Base-by-base conservation (phyloP, 2,797 vertebrate genomes). In the Morelia viridis region DNA sequence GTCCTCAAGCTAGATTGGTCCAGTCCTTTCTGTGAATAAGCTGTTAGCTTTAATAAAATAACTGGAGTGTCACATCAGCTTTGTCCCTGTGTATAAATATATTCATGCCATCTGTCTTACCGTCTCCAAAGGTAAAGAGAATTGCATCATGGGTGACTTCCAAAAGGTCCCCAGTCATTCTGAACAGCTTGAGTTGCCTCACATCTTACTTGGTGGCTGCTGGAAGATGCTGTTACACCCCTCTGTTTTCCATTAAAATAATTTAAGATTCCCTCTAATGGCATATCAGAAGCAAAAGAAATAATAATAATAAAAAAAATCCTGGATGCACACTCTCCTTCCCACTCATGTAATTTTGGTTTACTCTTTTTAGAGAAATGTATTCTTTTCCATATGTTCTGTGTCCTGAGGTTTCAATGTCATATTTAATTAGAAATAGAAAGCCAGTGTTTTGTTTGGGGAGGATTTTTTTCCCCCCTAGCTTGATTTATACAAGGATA, bases 81-180 rank as follows among this genome's bases (percentile, higher is more conserved):
- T 89, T 92, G 96, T 95, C 92, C 96, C 92, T 56, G 91, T 94
- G 94, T 96, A 96, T 96, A 97, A 97, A 97, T 96, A 94, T 96
- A 97, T 97, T 96, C 96, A 95, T 94, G 92, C 97, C 97, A 97
- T 97, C 97, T 97, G 97, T 96, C 92, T 97, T 94, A 35, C 83
- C 89, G 94, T 96, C 94, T 97, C 95, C 93, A 94, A 94, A 94
- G 96, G 95, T 94, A 95, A 96, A 95, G 97, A 96, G 93, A 96
- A 92, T 96, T 94, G 95, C 85, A 93, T 94, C 24, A 87, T 89
- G 89, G 94, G 95, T 96, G 97, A 95, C 88, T 91, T 96, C 93
- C 97, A 96, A 94, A 93, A 91, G 96, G 92, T 97, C 96, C 96
- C 96, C 95, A 96, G 95, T 97, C 95, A 96, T 95, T 97, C 90